Percentiles rank a stretch among this genome's conserved stretches.
Conservation (phyloP, 2,888 invertebrate genomes). For the Malacosoma neustria region DNA sequence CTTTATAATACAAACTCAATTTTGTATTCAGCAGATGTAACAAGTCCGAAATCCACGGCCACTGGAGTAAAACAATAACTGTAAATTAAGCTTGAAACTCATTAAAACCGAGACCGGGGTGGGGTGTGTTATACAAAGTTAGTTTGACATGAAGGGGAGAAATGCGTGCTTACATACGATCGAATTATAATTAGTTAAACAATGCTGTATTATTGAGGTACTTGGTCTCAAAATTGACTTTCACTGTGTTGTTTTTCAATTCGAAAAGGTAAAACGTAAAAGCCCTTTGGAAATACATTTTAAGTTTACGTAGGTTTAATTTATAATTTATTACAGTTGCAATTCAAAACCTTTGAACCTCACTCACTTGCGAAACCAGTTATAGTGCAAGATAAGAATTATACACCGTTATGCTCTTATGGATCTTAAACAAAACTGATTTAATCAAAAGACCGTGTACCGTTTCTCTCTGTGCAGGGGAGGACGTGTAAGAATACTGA, state of each 20-base stretch:
- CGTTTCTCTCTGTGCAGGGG: no score
- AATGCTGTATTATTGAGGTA: no score
- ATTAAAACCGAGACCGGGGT: constrained; percentile 47
- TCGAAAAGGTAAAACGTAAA: no score
- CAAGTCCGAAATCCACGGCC: constrained; percentile 40
- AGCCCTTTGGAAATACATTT: no score
- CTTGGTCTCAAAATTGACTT: no score
- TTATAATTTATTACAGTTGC: not conserved
- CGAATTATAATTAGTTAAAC: constrained; percentile 50
- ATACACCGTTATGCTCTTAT: constrained; percentile 2
- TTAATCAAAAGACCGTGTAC: not conserved
- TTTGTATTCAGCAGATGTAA: constrained; percentile 38
- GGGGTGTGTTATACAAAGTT: constrained; percentile 22
- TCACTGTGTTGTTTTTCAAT: no score
- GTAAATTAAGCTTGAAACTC: constrained; percentile 66
- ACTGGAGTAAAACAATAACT: constrained; percentile 61
- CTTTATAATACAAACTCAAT: constrained; percentile 28
- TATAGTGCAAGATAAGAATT: not conserved
- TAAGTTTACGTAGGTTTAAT: not conserved
- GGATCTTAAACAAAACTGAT: not conserved
- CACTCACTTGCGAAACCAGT: no score
- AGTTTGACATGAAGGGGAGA: constrained; percentile 17
- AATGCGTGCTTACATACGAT: constrained; percentile 42
- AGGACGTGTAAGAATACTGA: no score
- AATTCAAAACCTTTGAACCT: not conserved